Evolutionary conservation across 2,888 invertebrate genomes (phyloP), one percentile per base, ranked within the genome.

Genomic region (Isotomurus palustris): DNA sequence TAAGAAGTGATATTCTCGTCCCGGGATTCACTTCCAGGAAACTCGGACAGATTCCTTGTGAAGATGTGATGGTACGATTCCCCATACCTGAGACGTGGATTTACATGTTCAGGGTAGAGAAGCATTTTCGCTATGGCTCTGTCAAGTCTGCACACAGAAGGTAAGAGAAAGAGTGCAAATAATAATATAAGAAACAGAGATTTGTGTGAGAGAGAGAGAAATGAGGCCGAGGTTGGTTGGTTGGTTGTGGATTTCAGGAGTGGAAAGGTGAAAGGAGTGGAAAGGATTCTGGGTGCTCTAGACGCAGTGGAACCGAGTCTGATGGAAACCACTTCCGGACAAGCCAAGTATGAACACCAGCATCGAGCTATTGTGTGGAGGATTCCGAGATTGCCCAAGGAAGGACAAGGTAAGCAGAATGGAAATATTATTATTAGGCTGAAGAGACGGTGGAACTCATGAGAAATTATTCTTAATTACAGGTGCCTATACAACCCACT

Each of bases 11-110:
- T 76, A 88, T 93, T 68, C 80, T 97, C 73, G 96, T 99, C 53
- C 96, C 97, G 1, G 96, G 95, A 35, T 97, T 95, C 77, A 91
- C 94, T 53, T 94, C 94, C 56, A 85, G 95, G 71, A 92, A 93
- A 77, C 81, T 94, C 66, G 93, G 95, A 0, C 95, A 96, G 78
- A 88, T 92, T 71, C 95, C 95, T 28, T 96, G 95, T 78, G 94
- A 96, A 78, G 96, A 99, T 78, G 96, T 99, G 28, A 86, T 89
- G 76, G 87, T 99, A 55, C 82, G 91, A 54, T 91, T 99, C 76
- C 97, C 97, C 14, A 92, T 99, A 72, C 99, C 99, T 21, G 97
- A 99, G 78, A 91, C 92, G 74, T 99, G 99, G 99, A 96, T 99
- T 73, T 99, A 99, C 78, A 81, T 97, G 73, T 99, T 99, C 80